A percentile compares a stretch with the other conserved stretches of the same genome.
Evolutionary conservation across 1,140 invertebrate genomes (phyloP).

Genomic region (Andrena cerasifolii): DNA sequence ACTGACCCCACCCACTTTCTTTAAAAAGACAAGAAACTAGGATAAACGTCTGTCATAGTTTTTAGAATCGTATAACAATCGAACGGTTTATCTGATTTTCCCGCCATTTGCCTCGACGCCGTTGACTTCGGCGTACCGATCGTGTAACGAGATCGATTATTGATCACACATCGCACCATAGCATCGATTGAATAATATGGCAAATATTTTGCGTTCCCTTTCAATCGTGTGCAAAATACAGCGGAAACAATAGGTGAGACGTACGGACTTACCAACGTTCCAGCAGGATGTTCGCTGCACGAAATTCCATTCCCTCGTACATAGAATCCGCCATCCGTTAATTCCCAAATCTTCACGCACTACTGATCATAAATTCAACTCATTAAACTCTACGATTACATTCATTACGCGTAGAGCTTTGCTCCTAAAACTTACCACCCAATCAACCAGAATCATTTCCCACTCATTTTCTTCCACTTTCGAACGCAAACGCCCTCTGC

Average conservation of each 20-base stretch:
- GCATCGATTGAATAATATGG: constrained; percentile 6
- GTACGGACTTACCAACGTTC: too few relatives aligned
- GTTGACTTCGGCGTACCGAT: constrained; percentile 12
- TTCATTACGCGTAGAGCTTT: background rate
- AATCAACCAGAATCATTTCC: background rate
- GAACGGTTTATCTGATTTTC: constrained; percentile 10
- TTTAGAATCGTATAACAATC: background rate
- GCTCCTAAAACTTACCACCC: background rate
- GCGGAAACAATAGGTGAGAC: background rate
- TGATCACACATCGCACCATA: constrained; percentile 14
- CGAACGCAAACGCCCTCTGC: too few relatives aligned
- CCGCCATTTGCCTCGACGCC: constrained; percentile 23
- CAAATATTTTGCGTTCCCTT: background rate
- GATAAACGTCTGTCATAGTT: background rate
- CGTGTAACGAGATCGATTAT: constrained; percentile 39
- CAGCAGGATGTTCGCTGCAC: too few relatives aligned
- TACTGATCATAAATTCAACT: background rate
- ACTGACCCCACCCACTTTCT: too few relatives aligned
- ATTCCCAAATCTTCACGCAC: background rate
- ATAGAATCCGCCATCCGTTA: background rate
- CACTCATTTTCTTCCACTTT: too few relatives aligned
- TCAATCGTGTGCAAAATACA: background rate
- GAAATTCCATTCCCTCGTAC: background rate
- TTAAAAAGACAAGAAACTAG: background rate
- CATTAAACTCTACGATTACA: background rate